Base-by-base conservation (phyloP, 2,797 vertebrate genomes). In the Florisuga fusca region DNA sequence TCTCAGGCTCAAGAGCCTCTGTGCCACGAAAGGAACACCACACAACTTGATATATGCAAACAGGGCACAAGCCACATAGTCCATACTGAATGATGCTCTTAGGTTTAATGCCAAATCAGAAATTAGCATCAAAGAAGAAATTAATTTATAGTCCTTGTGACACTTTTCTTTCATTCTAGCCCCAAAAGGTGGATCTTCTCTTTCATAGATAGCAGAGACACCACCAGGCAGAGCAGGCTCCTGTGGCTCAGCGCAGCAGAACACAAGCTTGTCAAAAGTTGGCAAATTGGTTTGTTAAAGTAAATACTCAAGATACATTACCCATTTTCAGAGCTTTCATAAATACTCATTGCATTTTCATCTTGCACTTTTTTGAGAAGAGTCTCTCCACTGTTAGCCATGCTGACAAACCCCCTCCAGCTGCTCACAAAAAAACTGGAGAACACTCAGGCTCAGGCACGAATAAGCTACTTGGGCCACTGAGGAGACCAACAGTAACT, bases 251-350 rank as follows among this genome's bases (percentile, higher is more conserved):
- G 25, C 2, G 1, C 3, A 10, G 27, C 6, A 72, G n/a, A 84
- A 91, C 38, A 59, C 13, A 76, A 76, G 51, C 10, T 33, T 58
- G 45, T 27, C 34, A 57, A 87, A 84, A 69, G 57, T 0, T 7
- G 6, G 13, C 64, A 53, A 26, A 68, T 38, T 25, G 17, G 20
- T 83, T 89, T 31, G 48, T 84, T 72, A 93, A 69, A 86, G 93
- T 31, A 91, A 89, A 85, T 27, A 78, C 23, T 77, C 15, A 34
- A 86, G 43, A 26, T 92, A 91, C 92, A 97, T 96, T 98, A 98
- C 98, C 98, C 94, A 63, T 92, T 94, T 72, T 76, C 84, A 72
- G 16, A 29, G 81, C 77, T 94, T 83, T 95, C 95, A 21, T 59
- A 92, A 75, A 93, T 54, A 63, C 74, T 91, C 61, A 45, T 82